Evolutionary conservation across 1,140 invertebrate genomes (phyloP), one percentile per base, ranked within the genome.

Genomic region (Hormaphis cornu): DNA sequence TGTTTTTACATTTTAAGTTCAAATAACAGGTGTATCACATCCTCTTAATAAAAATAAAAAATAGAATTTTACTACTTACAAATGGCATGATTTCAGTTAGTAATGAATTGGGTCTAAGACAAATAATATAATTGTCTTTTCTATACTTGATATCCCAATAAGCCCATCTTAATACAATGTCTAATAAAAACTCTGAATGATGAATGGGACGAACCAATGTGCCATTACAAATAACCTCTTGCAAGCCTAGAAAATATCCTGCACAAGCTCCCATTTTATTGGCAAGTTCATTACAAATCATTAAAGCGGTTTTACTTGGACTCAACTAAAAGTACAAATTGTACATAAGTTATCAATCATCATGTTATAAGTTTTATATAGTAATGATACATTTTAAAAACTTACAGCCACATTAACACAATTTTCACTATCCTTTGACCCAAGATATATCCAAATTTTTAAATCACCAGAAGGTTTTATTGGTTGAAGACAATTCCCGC

Each of bases 101-200:
- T 79, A 70, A 82, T 82, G 1, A 84, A 46, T 5, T 75, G 77
- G 71, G 83, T 83, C 20, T 78, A 77, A 66, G 79, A 86, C 8
- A 93, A 77, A 91, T 78, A 14, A 94, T 78, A 74, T 87, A 85
- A 75, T 92, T 93, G 73, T 91, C 83, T 76, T 88, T 90, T 18
- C 89, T 81, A 76, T 92, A 89, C 4, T 83, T 81, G 53, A 89
- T 84, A 48, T 90, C 86, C 91, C 91, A 95, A 72, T 89, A 88
- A 1, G 88, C 85, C 91, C 91, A 95, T 46, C 85, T 82, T 7
- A 86, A 79, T 0, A 84, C 83, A 4, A 83, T 81, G 71, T 85
- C 83, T 10, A 92, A 79, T 12, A 95, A 83, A 69, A 86, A 83
- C 74, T 92, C 89, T 33, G 84, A 82, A 71, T 89, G 84, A 78